Base-by-base conservation (phyloP, 2,888 invertebrate species). In the Germaria angustata region DNA sequence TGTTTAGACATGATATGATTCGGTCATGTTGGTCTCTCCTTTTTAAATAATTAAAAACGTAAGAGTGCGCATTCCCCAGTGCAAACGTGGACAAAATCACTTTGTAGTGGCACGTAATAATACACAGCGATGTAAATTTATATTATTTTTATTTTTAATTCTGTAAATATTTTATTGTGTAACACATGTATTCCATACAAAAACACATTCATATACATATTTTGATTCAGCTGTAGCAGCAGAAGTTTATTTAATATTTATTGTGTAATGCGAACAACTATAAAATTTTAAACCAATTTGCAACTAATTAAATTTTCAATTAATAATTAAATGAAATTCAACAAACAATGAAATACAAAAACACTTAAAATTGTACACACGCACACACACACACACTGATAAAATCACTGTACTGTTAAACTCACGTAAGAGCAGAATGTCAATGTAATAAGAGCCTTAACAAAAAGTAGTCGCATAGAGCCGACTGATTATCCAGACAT, bases 291-390 rank as follows among this genome's bases (percentile, higher is more conserved):
- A 66, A 65, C 20, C 44, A 71, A 76, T 76, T 81, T 76, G 66
- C 65, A 76, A 81, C 76, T 81, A 66, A 81, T 76, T 81, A 76
- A 72, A 65, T 71, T 78, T 78, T 63, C 55, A 69, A 71, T 69
- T 63, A 63, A 28, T 53, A 46, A 63, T 55, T 55, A 55, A 55
- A 78, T 41, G 49, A 24, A 53, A 46, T 28, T 22, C 20, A 22
- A 44, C 13, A 22, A 39, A 39, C 24, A 59, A 24, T 24, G 46
- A 15, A 57, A 44, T 11, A 2, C 2, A 20, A 57, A 15, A 57
- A 44, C 5, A 2, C 2, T n/a, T 13, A 2, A 11, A 20, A 44
- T 4, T 9, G 9, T 6, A n/a, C 39, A 39, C 1, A n/a, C 20
- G 9, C 32, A 9, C 6, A 13, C 13, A 0, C 1, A 7, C n/a